Conservation (phyloP, 2,113 vertebrate species). For the Seriola dumerili region DNA sequence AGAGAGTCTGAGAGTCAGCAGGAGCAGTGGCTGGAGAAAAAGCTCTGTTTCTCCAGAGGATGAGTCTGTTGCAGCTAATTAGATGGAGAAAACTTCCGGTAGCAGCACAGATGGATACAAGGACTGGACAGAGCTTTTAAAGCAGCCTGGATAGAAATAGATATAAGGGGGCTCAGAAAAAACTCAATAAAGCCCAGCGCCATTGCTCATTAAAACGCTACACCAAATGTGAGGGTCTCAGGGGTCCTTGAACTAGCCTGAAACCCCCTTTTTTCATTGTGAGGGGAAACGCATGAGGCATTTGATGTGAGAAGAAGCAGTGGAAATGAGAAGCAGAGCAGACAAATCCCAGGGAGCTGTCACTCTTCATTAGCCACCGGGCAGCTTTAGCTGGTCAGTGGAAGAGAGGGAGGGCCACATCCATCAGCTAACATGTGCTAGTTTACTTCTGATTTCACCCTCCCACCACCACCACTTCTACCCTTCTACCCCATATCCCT, state of each 20-base stretch:
- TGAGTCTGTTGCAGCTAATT: constrained; percentile 65
- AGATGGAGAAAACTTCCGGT: constrained; percentile 67
- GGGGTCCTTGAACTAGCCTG: constrained; percentile 73
- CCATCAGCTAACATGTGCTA: constrained; percentile 80
- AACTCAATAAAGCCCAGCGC: constrained; percentile 55
- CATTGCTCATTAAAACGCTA: constrained; percentile 77
- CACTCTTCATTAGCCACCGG: constrained; percentile 84
- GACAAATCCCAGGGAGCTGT: constrained; percentile 83
- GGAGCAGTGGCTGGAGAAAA: constrained; percentile 61
- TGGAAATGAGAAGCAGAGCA: constrained; percentile 80
- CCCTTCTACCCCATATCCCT: constrained; percentile 26
- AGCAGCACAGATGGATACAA: constrained; percentile 51
- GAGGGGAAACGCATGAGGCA: constrained; percentile 66
- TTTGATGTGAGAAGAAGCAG: constrained; percentile 79
- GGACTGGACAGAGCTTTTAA: constrained; percentile 58
- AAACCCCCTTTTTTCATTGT: constrained; percentile 66
- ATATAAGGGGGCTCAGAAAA: constrained; percentile 59
- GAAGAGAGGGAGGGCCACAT: constrained; percentile 70
- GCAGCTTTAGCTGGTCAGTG: constrained; percentile 79
- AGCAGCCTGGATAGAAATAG: constrained; percentile 49
- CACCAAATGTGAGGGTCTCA: constrained; percentile 73
- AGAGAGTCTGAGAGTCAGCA: constrained; percentile 34
- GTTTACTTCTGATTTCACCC: constrained; percentile 74
- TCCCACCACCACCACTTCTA: constrained; percentile 43
- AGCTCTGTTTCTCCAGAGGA: constrained; percentile 45